Conservation (phyloP, 2,888 invertebrate species). For the Cosmorhoe ocellata region DNA sequence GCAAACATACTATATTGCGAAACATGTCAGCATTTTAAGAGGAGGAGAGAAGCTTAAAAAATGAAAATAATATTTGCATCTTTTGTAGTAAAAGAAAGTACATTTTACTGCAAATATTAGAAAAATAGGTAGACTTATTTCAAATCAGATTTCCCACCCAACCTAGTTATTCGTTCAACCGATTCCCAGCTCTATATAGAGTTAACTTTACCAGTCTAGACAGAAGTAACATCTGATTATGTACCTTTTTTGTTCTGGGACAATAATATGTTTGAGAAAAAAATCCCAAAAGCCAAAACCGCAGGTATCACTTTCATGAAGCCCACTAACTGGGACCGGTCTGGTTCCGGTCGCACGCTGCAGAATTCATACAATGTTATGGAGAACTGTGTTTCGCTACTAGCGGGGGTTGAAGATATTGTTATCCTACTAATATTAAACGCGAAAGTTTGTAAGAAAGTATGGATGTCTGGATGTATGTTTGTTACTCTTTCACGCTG, state of each 20-base stretch:
- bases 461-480: no score
- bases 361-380: slow-evolving; percentile 39
- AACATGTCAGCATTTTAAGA: slow-evolving; percentile 6
- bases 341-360: slow-evolving; percentile 66
- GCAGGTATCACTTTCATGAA: slow-evolving; percentile 59
- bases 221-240: slow-evolving; percentile 9
- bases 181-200: neutral
- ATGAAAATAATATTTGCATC: no score
- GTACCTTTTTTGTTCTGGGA: slow-evolving; percentile 19
- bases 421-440: no score
- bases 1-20: slow-evolving; percentile 73
- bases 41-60: no score
- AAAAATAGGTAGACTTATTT: neutral
- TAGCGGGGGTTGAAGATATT: no score
- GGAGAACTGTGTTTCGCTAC: neutral
- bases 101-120: no score
- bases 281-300: slow-evolving; percentile 50
- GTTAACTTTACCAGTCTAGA: neutral
- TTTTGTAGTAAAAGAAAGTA: no score
- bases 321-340: slow-evolving; percentile 47
- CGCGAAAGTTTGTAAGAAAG: no score
- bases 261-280: slow-evolving; percentile 36
- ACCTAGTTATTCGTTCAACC: neutral
- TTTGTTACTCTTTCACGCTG: no score
- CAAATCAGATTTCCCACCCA: neutral